Conservation (phyloP, 2,797 vertebrate species). For the Falco cherrug region DNA sequence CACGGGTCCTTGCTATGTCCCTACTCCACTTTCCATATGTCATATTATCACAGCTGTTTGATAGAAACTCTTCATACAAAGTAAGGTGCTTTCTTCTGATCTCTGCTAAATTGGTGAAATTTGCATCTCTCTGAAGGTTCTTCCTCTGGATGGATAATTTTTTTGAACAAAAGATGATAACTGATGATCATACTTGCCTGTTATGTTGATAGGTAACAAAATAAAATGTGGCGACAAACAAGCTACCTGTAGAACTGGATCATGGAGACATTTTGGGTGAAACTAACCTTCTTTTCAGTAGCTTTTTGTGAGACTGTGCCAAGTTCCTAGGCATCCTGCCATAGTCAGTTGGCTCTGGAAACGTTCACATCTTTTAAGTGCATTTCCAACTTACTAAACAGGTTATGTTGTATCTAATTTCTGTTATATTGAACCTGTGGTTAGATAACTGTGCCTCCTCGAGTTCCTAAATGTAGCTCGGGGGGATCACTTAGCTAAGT, state of each 20-base stretch:
- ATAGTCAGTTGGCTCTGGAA: not conserved
- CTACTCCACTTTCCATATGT: not conserved
- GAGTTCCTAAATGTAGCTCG: not conserved
- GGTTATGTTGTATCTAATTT: conserved; percentile 8
- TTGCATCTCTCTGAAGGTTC: not conserved
- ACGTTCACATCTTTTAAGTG: not conserved
- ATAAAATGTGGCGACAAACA: not conserved
- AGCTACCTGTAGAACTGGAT: not conserved
- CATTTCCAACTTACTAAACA: not conserved
- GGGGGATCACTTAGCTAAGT: not conserved
- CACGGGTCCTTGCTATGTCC: not conserved
- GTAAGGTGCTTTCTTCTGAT: not conserved
- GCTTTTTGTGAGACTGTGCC: not conserved
- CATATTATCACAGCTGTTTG: not conserved
- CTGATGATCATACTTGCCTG: not conserved
- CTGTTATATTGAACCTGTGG: not conserved
- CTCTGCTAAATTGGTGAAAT: not conserved
- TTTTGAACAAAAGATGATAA: not conserved
- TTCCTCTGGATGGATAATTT: not conserved
- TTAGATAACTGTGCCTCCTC: conserved; percentile 13
- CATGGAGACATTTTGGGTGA: not conserved
- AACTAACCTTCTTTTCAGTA: not conserved
- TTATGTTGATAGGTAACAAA: not conserved
- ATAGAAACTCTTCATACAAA: not conserved
- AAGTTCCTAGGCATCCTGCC: not conserved